phyloP scores from a whole-genome alignment of 2,888 invertebrate species.

The Amaurobius ferox region DNA sequence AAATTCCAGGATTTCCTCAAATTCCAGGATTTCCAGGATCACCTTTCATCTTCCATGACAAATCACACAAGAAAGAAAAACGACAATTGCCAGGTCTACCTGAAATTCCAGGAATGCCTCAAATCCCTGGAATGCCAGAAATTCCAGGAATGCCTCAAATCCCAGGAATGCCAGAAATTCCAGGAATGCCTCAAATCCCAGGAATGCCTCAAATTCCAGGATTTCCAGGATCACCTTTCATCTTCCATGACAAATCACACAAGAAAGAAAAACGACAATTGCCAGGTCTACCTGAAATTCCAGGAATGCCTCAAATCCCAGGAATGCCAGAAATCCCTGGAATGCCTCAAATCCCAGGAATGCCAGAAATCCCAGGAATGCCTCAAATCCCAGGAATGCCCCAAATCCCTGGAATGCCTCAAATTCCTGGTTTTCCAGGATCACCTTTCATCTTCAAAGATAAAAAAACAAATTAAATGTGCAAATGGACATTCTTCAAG shows the following conservation, averaged over 20 bases:
- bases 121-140: constrained; percentile 37
- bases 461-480: too few relatives aligned
- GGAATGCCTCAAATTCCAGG: constrained; percentile 31
- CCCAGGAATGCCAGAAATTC: constrained; percentile 30
- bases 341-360: constrained; percentile 1
- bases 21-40: constrained; percentile 29
- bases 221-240: constrained; percentile 24
- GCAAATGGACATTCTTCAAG: too few relatives aligned
- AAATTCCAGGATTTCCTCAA: constrained; percentile 50
- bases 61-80: not conserved
- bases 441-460: too few relatives aligned
- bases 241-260: not conserved
- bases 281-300: constrained; percentile 46
- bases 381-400: constrained; percentile 48
- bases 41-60: not conserved
- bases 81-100: constrained; percentile 13
- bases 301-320: constrained; percentile 36
- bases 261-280: constrained; percentile 24
- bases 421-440: constrained; percentile 17
- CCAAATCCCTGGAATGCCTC: constrained; percentile 35
- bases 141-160: constrained; percentile 34
- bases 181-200: constrained; percentile 23
- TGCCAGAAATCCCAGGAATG: constrained; percentile 19
- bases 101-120: constrained; percentile 42
- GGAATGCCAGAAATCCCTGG: constrained; percentile 1